Conservation (phyloP, 2,888 invertebrate species). For the Conomelus anceps region DNA sequence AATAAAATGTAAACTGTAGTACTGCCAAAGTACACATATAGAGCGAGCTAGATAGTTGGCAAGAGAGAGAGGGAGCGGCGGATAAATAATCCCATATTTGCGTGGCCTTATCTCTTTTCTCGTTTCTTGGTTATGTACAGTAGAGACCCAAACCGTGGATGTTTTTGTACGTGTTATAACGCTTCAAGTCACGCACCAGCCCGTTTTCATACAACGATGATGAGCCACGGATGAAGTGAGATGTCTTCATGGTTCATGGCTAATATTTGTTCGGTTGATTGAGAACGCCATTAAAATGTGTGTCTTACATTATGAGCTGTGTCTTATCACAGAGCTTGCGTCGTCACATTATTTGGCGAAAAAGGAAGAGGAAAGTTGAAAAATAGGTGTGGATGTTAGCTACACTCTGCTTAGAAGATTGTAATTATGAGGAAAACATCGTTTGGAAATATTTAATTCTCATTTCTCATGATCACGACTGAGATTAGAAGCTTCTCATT, state of each 20-base stretch:
- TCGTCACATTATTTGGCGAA: too few species aligned
- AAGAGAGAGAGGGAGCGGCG: not conserved
- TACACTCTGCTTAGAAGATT: not conserved
- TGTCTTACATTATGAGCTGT: not conserved
- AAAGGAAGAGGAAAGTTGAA: not conserved
- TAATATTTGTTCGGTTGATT: not conserved
- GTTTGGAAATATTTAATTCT: not conserved
- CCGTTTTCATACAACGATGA: not conserved
- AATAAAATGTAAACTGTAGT: not conserved
- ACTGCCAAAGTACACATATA: not conserved
- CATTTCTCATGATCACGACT: not conserved
- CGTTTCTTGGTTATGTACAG: not conserved
- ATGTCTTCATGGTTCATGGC: not conserved
- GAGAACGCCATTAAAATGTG: not conserved
- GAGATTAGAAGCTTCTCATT: not conserved
- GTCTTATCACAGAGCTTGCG: too few species aligned
- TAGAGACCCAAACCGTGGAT: not conserved
- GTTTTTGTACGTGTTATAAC: not conserved
- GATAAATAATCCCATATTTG: not conserved
- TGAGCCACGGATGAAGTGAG: not conserved
- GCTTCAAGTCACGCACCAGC: not conserved
- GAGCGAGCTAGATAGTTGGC: not conserved
- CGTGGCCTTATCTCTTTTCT: not conserved
- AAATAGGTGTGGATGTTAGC: not conserved
- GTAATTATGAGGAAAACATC: not conserved